Conservation (phyloP, 2,113 vertebrate species). For the Hepsetus odoe region DNA sequence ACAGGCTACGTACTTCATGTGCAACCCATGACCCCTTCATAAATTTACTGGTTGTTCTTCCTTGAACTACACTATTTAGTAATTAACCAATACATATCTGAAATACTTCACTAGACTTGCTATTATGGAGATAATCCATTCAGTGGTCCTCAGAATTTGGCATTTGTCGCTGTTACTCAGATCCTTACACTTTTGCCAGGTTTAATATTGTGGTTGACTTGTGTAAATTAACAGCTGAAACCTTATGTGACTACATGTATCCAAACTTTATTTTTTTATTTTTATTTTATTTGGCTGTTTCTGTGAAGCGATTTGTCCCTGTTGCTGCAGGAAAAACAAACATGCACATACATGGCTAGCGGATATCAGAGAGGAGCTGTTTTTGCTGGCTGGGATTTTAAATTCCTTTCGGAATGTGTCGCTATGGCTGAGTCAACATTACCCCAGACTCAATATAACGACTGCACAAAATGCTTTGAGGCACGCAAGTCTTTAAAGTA, state of each 20-base stretch:
- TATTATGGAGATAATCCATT: too few species aligned
- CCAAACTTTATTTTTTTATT: not conserved
- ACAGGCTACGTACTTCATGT: too few species aligned
- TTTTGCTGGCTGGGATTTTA: not conserved
- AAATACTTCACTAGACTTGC: too few species aligned
- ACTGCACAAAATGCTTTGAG: not conserved
- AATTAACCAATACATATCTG: too few species aligned
- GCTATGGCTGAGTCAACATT: not conserved
- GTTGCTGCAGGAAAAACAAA: constrained; percentile 14
- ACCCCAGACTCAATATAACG: not conserved
- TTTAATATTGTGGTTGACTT: too few species aligned
- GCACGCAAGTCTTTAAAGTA: not conserved
- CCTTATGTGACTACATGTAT: not conserved
- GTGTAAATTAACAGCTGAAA: too few species aligned
- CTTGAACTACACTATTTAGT: too few species aligned
- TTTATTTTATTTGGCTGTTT: not conserved
- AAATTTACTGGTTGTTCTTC: too few species aligned
- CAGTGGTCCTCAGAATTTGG: too few species aligned
- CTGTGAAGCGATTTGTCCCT: not conserved
- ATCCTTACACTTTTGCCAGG: too few species aligned
- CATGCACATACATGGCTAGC: constrained; percentile 45
- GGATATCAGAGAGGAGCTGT: not conserved
- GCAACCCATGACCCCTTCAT: too few species aligned
- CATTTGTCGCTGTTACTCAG: too few species aligned
- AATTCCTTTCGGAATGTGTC: not conserved